These are phyloP conservation scores for Lepus oiostolus DNA, from an alignment of 2,797 vertebrate genomes.

Conservation along the genomic window DNA sequence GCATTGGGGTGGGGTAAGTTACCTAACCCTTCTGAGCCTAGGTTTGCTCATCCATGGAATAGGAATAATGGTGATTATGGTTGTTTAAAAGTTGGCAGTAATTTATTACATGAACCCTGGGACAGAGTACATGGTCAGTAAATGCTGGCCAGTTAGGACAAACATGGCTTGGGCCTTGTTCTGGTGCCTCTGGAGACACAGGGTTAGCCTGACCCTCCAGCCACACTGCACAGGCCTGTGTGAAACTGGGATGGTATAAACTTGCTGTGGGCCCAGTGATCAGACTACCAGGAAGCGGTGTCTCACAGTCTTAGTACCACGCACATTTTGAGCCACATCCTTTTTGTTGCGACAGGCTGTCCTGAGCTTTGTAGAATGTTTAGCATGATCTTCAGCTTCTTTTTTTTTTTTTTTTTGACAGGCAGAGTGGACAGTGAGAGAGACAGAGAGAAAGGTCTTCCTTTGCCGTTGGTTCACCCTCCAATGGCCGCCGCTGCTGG, in stretches of 20 bases:
- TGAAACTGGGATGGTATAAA: background rate
- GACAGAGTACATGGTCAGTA: background rate
- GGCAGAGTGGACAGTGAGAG: no score
- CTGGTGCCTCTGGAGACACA: background rate
- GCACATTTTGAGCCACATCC: background rate
- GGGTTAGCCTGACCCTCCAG: background rate
- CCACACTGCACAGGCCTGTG: background rate
- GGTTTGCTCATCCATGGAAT: slow-evolving; percentile 1
- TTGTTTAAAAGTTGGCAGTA: background rate
- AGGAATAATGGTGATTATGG: background rate
- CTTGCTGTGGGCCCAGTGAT: background rate
- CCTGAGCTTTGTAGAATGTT: background rate
- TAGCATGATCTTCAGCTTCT: background rate
- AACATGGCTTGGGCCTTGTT: background rate
- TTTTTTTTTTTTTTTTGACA: background rate
- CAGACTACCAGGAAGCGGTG: background rate
- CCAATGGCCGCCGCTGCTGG: no score
- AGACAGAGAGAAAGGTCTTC: no score
- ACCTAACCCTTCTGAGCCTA: background rate
- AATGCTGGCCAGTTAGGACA: background rate
- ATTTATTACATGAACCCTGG: background rate
- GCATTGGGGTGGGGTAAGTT: background rate
- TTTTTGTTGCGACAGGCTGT: background rate
- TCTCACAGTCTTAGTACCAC: background rate
- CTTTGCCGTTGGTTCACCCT: no score